Evolutionary conservation across 2,888 invertebrate species (phyloP).

Genomic region (Aproaerema taeniolella): DNA sequence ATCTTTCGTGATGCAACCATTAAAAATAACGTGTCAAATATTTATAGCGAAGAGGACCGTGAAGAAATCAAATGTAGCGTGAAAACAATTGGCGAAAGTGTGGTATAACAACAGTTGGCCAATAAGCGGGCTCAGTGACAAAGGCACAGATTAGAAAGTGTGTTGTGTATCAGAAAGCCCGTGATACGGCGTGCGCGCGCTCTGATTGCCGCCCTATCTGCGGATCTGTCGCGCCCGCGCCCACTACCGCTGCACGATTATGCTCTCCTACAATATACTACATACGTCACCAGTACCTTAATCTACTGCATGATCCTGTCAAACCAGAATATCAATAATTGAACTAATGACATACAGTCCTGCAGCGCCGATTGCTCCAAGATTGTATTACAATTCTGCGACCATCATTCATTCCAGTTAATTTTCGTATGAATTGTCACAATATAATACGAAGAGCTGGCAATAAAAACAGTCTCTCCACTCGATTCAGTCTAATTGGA

Average conservation of each 20-base stretch:
- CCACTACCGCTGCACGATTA: conserved; percentile 24
- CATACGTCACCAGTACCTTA: conserved; percentile 12
- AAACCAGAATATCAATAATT: conserved; percentile 3
- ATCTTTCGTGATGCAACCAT: conserved; percentile 42
- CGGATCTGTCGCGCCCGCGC: conserved; percentile 56
- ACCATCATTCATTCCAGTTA: conserved; percentile 19
- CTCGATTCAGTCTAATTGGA: conserved; percentile 21
- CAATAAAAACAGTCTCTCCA: conserved; percentile 19
- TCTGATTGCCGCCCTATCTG: conserved; percentile 74
- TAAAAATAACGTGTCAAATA: conserved; percentile 43
- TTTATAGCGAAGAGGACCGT: conserved; percentile 50
- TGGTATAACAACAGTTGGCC: conserved; percentile 60
- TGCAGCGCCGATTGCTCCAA: conserved; percentile 15
- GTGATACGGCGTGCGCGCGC: conserved; percentile 67
- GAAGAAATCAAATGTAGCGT: conserved; percentile 65
- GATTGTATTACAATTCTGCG: conserved; percentile 17
- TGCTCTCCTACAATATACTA: conserved; percentile 2
- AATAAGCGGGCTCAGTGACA: conserved; percentile 69
- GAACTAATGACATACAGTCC: conserved; percentile 7
- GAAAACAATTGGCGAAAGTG: conserved; percentile 77
- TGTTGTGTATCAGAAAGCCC: conserved; percentile 68
- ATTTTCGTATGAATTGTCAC: conserved; percentile 18
- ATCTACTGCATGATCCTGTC: not conserved
- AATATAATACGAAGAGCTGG: conserved; percentile 9
- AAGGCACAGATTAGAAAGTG: conserved; percentile 76